phyloP scores from a whole-genome alignment of 2,113 vertebrate species.

The Chaetops frenatus region DNA sequence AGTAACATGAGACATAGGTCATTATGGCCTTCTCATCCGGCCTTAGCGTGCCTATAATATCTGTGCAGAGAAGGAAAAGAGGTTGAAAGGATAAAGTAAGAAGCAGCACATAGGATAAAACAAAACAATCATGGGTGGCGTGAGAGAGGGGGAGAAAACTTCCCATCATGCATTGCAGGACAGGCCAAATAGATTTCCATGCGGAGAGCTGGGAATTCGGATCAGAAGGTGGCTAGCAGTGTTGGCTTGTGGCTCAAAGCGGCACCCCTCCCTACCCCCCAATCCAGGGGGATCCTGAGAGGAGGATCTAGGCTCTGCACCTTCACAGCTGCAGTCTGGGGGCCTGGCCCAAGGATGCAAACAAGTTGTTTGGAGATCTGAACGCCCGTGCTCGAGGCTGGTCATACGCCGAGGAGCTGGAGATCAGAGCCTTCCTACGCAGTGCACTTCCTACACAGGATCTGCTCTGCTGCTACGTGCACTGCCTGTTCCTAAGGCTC shows the following conservation, averaged over 20 bases:
- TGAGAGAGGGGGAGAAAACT: conserved; percentile 58
- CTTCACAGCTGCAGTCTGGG: not conserved
- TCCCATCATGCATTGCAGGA: conserved; percentile 81
- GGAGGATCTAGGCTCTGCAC: not conserved
- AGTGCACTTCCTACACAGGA: not conserved
- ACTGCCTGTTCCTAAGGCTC: not conserved
- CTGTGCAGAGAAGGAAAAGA: conserved; percentile 90
- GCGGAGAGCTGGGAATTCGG: conserved; percentile 47
- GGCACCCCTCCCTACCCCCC: not conserved
- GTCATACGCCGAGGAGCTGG: not conserved
- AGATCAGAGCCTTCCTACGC: not conserved
- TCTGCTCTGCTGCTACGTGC: not conserved
- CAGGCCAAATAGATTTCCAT: conserved; percentile 66
- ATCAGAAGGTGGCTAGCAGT: conserved; percentile 51
- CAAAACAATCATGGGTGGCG: conserved; percentile 63
- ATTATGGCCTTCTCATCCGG: conserved; percentile 98
- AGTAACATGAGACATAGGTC: conserved; percentile 99
- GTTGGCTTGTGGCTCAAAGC: conserved; percentile 55
- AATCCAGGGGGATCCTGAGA: not conserved
- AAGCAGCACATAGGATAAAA: conserved; percentile 73
- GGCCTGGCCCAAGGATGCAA: not conserved
- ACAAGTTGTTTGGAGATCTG: not conserved
- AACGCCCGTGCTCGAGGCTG: not conserved
- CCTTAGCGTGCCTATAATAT: conserved; percentile 99
- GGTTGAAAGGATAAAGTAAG: conserved; percentile 79